Base-by-base conservation (phyloP, 2,797 vertebrate species). In the Megalops cyprinoides region DNA sequence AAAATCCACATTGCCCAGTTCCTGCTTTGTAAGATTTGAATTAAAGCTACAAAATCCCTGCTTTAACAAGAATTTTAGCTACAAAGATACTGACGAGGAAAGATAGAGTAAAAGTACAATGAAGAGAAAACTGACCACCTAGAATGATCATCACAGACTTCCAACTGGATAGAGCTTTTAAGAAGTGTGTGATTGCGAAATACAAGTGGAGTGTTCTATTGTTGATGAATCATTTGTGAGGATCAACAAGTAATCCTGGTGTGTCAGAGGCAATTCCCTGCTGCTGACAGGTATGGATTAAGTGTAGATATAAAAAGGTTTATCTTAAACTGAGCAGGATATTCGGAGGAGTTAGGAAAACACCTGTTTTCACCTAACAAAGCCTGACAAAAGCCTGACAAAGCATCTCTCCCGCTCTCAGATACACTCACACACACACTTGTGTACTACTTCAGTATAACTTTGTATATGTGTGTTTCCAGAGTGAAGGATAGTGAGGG, bases 391-490 rank as follows among this genome's bases (percentile, higher is more conserved):
- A n/a, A n/a, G n/a, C n/a, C n/a, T 56, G 37, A 76, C 28, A n/a
- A 51, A 3, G 34, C 49, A 28, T 20, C 74, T 20, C 74, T 55
- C 1, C 49, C 49, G 4, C 31, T 14, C 20, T 56, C 34, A 42
- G 53, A 58, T 75, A 44, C n/a, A 65, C 56, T 31, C 55, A 48
- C 76, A 77, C 55, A 60, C 39, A 78, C 76, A 48, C 56, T n/a
- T n/a, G n/a, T n/a, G n/a, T n/a, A n/a, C n/a, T n/a, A n/a, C n/a
- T n/a, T n/a, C n/a, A n/a, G n/a, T n/a, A n/a, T n/a, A n/a, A n/a
- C n/a, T n/a, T n/a, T n/a, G n/a, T n/a, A 78, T 23, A 78, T 23
- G 12, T 58, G 14, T 46, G 37, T 80, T 25, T 79, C 71, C 31
- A 46, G 39, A 58, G 42, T 10, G 1, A 2, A 42, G 28, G 76